phyloP scores from a whole-genome alignment of 2,797 vertebrate genomes.

The Borostomias antarcticus region DNA sequence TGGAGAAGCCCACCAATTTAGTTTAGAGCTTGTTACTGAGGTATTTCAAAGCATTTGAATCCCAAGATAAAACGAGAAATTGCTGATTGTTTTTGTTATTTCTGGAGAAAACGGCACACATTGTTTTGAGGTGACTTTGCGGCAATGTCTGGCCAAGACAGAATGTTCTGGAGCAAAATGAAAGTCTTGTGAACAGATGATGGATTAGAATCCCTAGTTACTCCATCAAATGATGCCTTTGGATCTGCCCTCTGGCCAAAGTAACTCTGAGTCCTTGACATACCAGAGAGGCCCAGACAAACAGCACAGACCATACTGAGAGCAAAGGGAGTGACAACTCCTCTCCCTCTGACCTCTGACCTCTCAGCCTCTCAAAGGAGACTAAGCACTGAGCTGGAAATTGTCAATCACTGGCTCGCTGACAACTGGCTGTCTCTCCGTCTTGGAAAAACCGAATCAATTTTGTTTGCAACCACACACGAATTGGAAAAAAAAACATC shows the following conservation, averaged over 20 bases:
- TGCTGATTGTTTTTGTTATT: neutral
- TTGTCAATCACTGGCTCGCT: too few species aligned
- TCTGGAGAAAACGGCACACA: neutral
- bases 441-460: too few species aligned
- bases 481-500: too few species aligned
- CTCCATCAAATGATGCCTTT: neutral
- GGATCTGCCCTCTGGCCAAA: neutral
- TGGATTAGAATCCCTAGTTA: neutral
- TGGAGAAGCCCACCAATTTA: neutral
- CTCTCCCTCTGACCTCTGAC: too few species aligned
- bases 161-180: neutral
- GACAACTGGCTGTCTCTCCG: too few species aligned
- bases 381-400: too few species aligned
- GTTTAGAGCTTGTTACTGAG: conserved; percentile 6
- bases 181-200: neutral
- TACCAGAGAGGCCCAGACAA: too few species aligned
- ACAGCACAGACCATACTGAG: too few species aligned
- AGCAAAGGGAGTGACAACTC: too few species aligned
- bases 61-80: neutral
- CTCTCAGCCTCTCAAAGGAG: too few species aligned
- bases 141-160: neutral
- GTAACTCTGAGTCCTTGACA: neutral
- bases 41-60: conserved; percentile 8
- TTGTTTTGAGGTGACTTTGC: neutral
- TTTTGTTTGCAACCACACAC: too few species aligned